Evolutionary conservation across 1,140 invertebrate genomes (phyloP), one percentile per base, ranked within the genome.

Genomic region (Bombus superbus): DNA sequence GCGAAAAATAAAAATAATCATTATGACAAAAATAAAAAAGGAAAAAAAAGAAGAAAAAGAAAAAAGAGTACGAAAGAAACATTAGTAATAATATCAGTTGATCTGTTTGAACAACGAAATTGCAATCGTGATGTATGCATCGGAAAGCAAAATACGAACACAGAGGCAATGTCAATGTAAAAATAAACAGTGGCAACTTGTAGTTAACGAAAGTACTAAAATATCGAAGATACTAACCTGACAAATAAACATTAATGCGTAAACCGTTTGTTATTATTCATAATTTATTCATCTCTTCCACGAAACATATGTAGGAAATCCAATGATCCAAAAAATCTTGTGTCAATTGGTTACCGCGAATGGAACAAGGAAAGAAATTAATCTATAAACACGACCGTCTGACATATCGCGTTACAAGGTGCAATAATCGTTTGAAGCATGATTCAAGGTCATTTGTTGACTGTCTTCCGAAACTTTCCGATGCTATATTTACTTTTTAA

Each of bases 361-460:
- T 25, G 38, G 32, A 77, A 47, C 25, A 18, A 15, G 38, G 32
- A 80, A 62, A 62, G 9, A 28, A 6, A 73, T 64, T 79, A 85
- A 81, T 85, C 47, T 86, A 68, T 68, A 78, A 25, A 73, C 75
- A 68, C 38, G 35, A 68, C 22, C 25, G 78, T 87, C 64, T 92
- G 91, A 92, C 91, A 92, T 83, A 92, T 92, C 87, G 86, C 86
- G 53, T 86, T 86, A 77, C 40, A 79, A 85, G 83, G 72, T 86
- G 88, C 89, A 92, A 92, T 88, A 90, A 88, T 90, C 83, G 86
- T 40, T 86, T 35, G 47, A 86, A 81, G 85, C 85, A 81, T 74
- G 59, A 82, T 77, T 79, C 89, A 92, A 92, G 88, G 92, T 88
- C 88, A 88, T 73, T 82, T 38, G 80, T 53, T 53, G 35, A 75